Evolutionary conservation across 2,113 vertebrate genomes (phyloP).

Genomic region (Planiliza haematocheilus): DNA sequence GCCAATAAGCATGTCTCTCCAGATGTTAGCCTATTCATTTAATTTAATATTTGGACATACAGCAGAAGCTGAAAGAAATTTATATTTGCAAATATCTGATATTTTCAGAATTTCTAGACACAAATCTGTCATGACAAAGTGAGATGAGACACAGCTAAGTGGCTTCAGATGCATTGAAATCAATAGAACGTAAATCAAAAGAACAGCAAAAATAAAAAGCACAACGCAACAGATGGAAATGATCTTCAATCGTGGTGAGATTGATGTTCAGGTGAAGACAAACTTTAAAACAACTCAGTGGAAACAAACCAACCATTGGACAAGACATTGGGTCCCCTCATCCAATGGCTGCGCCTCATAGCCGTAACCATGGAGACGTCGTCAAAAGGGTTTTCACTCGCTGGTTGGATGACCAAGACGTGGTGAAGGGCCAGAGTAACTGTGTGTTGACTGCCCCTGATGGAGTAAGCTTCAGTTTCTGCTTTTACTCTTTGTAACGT

Average conservation of each 20-base stretch:
- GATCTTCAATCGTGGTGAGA: slow-evolving; percentile 5
- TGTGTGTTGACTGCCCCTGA: slow-evolving; percentile 65
- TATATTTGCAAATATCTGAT: not conserved
- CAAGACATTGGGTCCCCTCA: slow-evolving; percentile 51
- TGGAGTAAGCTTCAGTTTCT: slow-evolving; percentile 14
- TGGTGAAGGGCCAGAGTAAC: slow-evolving; percentile 83
- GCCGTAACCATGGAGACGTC: slow-evolving; percentile 74
- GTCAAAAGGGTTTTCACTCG: slow-evolving; percentile 51
- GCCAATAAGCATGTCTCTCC: not conserved
- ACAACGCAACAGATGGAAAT: slow-evolving; percentile 6
- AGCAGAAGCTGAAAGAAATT: not conserved
- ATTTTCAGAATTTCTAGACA: not conserved
- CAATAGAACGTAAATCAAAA: slow-evolving; percentile 9
- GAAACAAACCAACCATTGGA: slow-evolving; percentile 73
- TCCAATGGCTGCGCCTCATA: slow-evolving; percentile 65
- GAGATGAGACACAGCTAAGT: not conserved
- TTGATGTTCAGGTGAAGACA: slow-evolving; percentile 27
- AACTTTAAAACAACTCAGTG: slow-evolving; percentile 41
- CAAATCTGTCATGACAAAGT: not conserved
- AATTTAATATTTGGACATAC: no score
- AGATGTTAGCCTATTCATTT: not conserved
- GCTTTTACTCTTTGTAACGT: not conserved
- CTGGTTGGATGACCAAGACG: slow-evolving; percentile 86
- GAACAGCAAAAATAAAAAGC: not conserved
- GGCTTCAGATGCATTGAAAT: not conserved